Evolutionary conservation across 2,888 invertebrate genomes (phyloP).

Genomic region (Timandra comae): DNA sequence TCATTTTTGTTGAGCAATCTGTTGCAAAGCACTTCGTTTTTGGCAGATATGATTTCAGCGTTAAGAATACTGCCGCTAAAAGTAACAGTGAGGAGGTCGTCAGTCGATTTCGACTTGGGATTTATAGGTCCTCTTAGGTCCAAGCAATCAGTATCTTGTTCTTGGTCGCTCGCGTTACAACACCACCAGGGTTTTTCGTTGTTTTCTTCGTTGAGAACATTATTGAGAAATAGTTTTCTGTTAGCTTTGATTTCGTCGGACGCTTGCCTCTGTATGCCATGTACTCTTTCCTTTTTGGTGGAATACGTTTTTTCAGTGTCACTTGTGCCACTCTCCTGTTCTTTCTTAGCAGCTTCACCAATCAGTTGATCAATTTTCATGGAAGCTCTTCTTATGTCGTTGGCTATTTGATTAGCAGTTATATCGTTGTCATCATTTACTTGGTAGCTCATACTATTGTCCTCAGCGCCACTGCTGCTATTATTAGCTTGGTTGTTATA

Average conservation of each 20-base stretch:
- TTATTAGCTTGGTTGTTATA: slow-evolving; percentile 54
- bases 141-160: slow-evolving; percentile 61
- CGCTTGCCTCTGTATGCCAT: slow-evolving; percentile 71
- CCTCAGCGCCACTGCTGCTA: slow-evolving; percentile 63
- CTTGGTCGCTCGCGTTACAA: slow-evolving; percentile 70
- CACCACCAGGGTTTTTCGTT: slow-evolving; percentile 74
- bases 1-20: slow-evolving; percentile 50
- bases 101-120: slow-evolving; percentile 57
- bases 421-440: slow-evolving; percentile 74
- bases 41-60: slow-evolving; percentile 56
- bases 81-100: slow-evolving; percentile 48
- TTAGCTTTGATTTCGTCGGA: slow-evolving; percentile 70
- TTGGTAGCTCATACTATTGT: slow-evolving; percentile 69
- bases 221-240: slow-evolving; percentile 60
- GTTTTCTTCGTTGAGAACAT: slow-evolving; percentile 59
- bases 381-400: slow-evolving; percentile 75
- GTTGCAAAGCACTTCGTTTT: slow-evolving; percentile 64
- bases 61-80: slow-evolving; percentile 48
- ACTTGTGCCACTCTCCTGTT: slow-evolving; percentile 43
- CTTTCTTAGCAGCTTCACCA: slow-evolving; percentile 60
- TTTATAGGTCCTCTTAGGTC: slow-evolving; percentile 49
- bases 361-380: slow-evolving; percentile 75
- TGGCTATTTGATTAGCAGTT: slow-evolving; percentile 73
- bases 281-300: slow-evolving; percentile 75
- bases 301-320: slow-evolving; percentile 71